Evolutionary conservation across 2,888 invertebrate species (phyloP).

Genomic region (Drosophila histrio): DNA sequence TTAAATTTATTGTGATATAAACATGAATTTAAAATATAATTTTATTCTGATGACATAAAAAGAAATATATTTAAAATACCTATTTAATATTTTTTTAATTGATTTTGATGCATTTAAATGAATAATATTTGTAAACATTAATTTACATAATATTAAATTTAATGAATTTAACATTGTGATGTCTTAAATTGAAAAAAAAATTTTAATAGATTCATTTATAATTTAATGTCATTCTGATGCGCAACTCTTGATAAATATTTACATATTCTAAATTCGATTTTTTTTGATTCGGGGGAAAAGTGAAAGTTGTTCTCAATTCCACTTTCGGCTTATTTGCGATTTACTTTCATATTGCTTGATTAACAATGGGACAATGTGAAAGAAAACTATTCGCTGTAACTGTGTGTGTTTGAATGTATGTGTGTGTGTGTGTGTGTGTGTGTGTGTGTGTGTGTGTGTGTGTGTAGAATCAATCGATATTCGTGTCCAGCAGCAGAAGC

Average conservation of each 20-base stretch:
- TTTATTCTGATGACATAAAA: too few species aligned
- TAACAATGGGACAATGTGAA: neutral
- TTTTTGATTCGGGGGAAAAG: neutral
- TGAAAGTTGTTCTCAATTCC: neutral
- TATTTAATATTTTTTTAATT: too few species aligned
- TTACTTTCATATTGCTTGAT: conserved; percentile 6
- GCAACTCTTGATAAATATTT: neutral
- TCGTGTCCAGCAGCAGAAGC: conserved; percentile 60
- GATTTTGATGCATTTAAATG: too few species aligned
- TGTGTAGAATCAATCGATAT: conserved; percentile 60
- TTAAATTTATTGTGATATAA: too few species aligned
- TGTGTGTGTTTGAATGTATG: too few species aligned
- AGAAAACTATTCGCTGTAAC: neutral
- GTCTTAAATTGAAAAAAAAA: too few species aligned
- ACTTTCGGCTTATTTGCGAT: neutral
- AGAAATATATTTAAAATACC: too few species aligned
- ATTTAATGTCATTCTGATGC: neutral
- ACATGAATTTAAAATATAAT: too few species aligned
- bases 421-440: neutral
- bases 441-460: neutral
- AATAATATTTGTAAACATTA: neutral
- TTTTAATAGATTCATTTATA: neutral
- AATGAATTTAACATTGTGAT: too few species aligned
- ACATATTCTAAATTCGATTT: neutral
- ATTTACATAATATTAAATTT: too few species aligned